Percentiles rank a stretch among this genome's conserved stretches.
Conservation (phyloP, 1,140 invertebrate species). For the Pantala flavescens region DNA sequence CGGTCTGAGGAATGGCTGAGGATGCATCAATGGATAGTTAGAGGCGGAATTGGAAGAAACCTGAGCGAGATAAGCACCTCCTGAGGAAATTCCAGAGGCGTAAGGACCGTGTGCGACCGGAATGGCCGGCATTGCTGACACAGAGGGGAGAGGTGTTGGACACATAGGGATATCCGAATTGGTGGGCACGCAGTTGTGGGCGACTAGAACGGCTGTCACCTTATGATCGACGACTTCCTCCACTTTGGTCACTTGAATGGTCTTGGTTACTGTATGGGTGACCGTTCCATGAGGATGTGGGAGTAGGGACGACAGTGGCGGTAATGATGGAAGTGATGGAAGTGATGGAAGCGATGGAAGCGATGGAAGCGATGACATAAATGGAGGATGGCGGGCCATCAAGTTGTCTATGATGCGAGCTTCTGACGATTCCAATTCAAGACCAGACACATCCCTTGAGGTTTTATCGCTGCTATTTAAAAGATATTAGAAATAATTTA, state of each 20-base stretch:
- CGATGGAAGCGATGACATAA: not conserved
- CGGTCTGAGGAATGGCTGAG: too few species aligned
- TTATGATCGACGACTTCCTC: slow-evolving; percentile 27
- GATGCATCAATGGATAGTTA: too few species aligned
- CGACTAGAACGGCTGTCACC: slow-evolving; percentile 30
- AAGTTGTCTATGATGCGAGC: not conserved
- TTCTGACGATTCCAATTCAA: not conserved
- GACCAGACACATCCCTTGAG: not conserved
- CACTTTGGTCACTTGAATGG: slow-evolving; percentile 29
- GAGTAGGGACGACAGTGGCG: not conserved
- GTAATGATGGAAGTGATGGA: not conserved
- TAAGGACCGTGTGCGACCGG: not conserved
- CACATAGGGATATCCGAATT: slow-evolving; percentile 25
- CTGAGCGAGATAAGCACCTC: not conserved
- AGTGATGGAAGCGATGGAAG: not conserved
- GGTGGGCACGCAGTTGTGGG: slow-evolving; percentile 28
- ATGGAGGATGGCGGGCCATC: not conserved
- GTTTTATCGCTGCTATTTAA: too few species aligned
- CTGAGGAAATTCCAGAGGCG: too few species aligned
- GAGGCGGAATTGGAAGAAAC: not conserved
- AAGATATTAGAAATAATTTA: too few species aligned
- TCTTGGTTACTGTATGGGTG: slow-evolving; percentile 19
- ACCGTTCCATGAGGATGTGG: not conserved
- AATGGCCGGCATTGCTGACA: not conserved
- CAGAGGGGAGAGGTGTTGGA: not conserved